Evolutionary conservation across 1,140 invertebrate genomes (phyloP), one percentile per base, ranked within the genome.

Genomic region (Pararge aegeria): DNA sequence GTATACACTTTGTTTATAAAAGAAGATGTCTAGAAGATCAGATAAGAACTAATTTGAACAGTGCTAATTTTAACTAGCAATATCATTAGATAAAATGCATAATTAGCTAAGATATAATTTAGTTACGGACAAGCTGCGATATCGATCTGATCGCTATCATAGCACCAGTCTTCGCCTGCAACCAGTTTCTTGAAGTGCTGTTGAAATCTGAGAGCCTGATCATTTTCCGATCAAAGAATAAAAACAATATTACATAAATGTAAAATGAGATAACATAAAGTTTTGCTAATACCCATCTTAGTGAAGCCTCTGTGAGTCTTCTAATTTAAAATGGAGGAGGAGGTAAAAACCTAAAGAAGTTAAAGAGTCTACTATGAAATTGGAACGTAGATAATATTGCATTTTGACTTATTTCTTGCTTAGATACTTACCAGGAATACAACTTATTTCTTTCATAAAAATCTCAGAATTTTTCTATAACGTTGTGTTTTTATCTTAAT

Each of bases 141-240:
- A 60, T 29, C 57, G 44, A 68, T 64, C 61, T 38, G 65, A 68
- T 68, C 48, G 54, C 57, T 64, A 68, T 68, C 66, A 5, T 5
- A 42, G 13, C 13, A n/a, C 49, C 57, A 64, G 44, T 63, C 52
- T 61, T 55, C 48, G 57, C 66, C 61, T 58, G 53, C 61, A 56
- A 68, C 66, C 61, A 53, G 66, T 68, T 68, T 42, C 40, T 48
- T 27, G 58, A 42, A 27, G 12, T 40, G 38, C 37, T 55, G 65
- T 62, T 64, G 61, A 64, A 68, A 64, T 60, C 51, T 21, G 37
- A 60, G 29, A 48, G 37, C 10, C 1, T 20, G 44, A 21, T 46
- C 44, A 24, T 46, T 46, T 46, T 24, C 7, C 5, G 15, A 46
- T 21, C 20, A 46, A 46, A 46, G 18, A 46, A 21, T 2, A 21